A percentile compares a stretch with the other conserved stretches of the same genome.
These are phyloP conservation scores for Yponomeuta cagnagella DNA, from an alignment of 2,888 invertebrate species.

Conservation along the genomic window DNA sequence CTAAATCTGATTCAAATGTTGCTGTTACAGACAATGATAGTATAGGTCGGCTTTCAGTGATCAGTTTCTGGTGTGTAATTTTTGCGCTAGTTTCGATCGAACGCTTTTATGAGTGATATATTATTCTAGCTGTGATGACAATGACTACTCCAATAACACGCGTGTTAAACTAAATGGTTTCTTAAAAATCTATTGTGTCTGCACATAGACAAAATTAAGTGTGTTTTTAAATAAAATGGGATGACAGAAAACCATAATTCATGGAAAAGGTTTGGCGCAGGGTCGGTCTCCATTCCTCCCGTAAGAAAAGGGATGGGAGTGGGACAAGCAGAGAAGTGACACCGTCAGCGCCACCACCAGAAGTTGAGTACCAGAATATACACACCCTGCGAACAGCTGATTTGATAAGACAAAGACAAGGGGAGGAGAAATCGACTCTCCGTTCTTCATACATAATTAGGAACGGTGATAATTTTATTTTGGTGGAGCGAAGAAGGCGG, in stretches of 20 bases:
- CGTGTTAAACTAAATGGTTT: background rate
- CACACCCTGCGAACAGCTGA: constrained; percentile 71
- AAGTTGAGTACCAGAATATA: constrained; percentile 70
- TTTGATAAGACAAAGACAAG: constrained; percentile 67
- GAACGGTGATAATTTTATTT: constrained; percentile 70
- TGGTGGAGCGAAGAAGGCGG: constrained; percentile 65
- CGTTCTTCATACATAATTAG: constrained; percentile 69
- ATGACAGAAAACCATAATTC: constrained; percentile 68
- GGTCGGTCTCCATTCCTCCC: constrained; percentile 75
- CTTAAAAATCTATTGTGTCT: background rate
- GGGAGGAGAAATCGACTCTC: constrained; percentile 68
- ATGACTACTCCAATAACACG: background rate
- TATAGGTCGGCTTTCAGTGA: background rate
- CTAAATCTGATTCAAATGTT: background rate
- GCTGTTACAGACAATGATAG: constrained; percentile 2
- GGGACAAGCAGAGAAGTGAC: constrained; percentile 66
- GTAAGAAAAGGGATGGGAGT: constrained; percentile 74
- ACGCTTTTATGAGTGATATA: background rate
- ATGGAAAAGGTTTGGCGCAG: constrained; percentile 76
- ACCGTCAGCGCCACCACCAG: constrained; percentile 47
- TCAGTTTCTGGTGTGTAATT: background rate
- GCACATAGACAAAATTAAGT: background rate
- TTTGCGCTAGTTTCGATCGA: background rate
- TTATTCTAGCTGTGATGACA: background rate
- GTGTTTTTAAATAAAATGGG: constrained; percentile 40